A percentile compares a stretch with the other conserved stretches of the same genome.
Evolutionary conservation across 2,888 invertebrate genomes (phyloP).

Genomic region (Caenorhabditis virilis): DNA sequence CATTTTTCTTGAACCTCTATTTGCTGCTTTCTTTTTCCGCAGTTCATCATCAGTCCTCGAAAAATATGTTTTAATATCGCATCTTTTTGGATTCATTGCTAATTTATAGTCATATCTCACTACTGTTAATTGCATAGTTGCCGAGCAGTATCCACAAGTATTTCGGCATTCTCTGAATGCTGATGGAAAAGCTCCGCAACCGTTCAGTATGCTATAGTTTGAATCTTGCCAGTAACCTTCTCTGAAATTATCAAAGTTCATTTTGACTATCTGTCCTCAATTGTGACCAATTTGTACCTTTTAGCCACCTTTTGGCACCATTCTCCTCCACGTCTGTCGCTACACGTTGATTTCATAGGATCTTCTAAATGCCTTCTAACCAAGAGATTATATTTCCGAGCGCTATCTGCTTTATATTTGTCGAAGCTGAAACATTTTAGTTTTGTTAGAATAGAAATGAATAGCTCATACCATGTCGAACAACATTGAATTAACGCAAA

Average conservation of each 20-base stretch:
- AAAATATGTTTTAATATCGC: slow-evolving; percentile 49
- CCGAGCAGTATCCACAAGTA: slow-evolving; percentile 63
- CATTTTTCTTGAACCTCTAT: too few relatives aligned
- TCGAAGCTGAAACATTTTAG: slow-evolving; percentile 38
- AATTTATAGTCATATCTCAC: slow-evolving; percentile 44
- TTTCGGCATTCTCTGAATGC: slow-evolving; percentile 63
- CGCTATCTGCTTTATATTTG: slow-evolving; percentile 18
- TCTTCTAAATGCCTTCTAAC: slow-evolving; percentile 37
- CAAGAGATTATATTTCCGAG: slow-evolving; percentile 20
- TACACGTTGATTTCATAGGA: slow-evolving; percentile 40
- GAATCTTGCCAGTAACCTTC: slow-evolving; percentile 45
- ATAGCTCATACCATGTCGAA: slow-evolving; percentile 50
- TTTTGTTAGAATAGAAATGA: neutral
- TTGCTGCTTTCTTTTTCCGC: slow-evolving; percentile 10
- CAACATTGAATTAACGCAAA: slow-evolving; percentile 66
- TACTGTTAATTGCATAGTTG: slow-evolving; percentile 33
- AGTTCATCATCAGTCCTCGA: slow-evolving; percentile 45
- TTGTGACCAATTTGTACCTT: slow-evolving; percentile 17
- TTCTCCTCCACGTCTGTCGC: slow-evolving; percentile 39
- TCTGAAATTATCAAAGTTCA: slow-evolving; percentile 27
- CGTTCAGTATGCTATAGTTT: slow-evolving; percentile 30
- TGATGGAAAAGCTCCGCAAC: slow-evolving; percentile 60
- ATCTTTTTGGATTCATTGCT: slow-evolving; percentile 40
- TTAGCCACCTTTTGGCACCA: slow-evolving; percentile 43
- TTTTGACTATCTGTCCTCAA: slow-evolving; percentile 3